Conservation (phyloP, 2,888 invertebrate species). For the Pyralis farinalis region DNA sequence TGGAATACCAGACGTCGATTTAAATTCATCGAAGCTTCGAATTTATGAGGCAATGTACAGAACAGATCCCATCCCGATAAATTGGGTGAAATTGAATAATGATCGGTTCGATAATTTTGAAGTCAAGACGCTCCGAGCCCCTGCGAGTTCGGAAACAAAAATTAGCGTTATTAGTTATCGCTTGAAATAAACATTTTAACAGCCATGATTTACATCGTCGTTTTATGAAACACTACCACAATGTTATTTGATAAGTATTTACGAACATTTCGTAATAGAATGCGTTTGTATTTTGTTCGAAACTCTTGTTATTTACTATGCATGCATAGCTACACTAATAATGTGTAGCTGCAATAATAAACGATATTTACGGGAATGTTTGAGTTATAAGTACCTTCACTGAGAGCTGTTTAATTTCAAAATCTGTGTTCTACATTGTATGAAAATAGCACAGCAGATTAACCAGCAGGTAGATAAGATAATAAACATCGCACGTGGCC, state of each 20-base stretch:
- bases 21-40: constrained; percentile 21
- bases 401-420: constrained; percentile 21
- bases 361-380: too few relatives aligned
- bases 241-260: not conserved
- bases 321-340: too few relatives aligned
- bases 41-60: constrained; percentile 35
- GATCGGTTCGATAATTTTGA: constrained; percentile 39
- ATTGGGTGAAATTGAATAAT: constrained; percentile 51
- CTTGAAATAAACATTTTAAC: constrained; percentile 11
- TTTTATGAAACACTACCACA: not conserved
- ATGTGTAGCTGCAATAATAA: constrained; percentile 27
- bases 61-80: constrained; percentile 39
- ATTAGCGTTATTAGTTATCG: constrained; percentile 19
- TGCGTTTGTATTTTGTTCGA: too few relatives aligned
- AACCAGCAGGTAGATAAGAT: constrained; percentile 64
- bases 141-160: too few relatives aligned
- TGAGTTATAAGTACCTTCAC: too few relatives aligned
- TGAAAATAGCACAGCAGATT: constrained; percentile 62
- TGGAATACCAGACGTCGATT: constrained; percentile 12
- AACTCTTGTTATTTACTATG: too few relatives aligned
- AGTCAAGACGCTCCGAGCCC: constrained; percentile 30
- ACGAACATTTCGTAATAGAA: too few relatives aligned
- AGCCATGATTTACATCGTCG: constrained; percentile 6
- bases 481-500: constrained; percentile 62
- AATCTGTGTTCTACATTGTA: constrained; percentile 48